These are phyloP conservation scores for Aethes cnicana DNA, from an alignment of 2,888 invertebrate genomes.

Conservation along the genomic window DNA sequence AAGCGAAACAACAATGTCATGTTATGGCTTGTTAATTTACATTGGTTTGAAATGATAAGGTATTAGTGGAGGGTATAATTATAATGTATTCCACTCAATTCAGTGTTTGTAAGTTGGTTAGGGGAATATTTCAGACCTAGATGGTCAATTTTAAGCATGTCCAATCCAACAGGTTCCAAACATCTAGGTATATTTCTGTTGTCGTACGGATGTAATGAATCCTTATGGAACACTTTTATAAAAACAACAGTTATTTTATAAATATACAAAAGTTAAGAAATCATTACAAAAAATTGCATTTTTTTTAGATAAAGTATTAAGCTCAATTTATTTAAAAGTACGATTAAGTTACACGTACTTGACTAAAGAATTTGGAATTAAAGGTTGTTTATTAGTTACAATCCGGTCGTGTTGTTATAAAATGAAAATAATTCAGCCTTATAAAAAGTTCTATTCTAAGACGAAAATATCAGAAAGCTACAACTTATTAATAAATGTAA, in stretches of 20 bases:
- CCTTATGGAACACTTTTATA: background rate
- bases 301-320: background rate
- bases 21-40: conserved; percentile 61
- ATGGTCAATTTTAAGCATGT: too few species aligned
- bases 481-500: conserved; percentile 19
- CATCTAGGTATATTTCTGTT: background rate
- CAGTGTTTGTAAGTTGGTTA: conserved; percentile 3
- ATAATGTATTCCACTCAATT: conserved; percentile 1
- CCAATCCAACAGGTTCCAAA: background rate
- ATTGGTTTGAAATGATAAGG: conserved; percentile 21
- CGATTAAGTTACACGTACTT: too few species aligned
- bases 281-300: too few species aligned
- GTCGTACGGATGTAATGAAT: too few species aligned
- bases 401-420: conserved; percentile 77
- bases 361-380: conserved; percentile 23
- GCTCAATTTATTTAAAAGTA: too few species aligned
- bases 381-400: conserved; percentile 46
- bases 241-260: too few species aligned
- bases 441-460: conserved; percentile 2
- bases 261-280: too few species aligned
- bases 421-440: conserved; percentile 44
- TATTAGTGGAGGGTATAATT: conserved; percentile 3
- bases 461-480: conserved; percentile 16
- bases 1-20: conserved; percentile 65
- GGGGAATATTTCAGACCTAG: background rate